These are phyloP conservation scores for Microtus oregoni DNA, from an alignment of 2,113 vertebrate species.

Conservation along the genomic window DNA sequence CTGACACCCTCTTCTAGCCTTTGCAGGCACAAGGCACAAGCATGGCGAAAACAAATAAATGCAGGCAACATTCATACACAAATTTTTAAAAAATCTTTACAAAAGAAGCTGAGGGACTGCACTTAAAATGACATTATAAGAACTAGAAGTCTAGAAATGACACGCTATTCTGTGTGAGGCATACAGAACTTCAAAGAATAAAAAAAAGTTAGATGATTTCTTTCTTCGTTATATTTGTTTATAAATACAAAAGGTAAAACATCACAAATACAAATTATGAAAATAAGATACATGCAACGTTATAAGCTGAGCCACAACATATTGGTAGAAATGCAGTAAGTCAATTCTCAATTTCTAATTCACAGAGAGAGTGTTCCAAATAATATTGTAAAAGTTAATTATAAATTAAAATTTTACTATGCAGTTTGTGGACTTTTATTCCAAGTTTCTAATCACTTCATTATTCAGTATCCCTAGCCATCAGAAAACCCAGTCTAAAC, in stretches of 20 bases:
- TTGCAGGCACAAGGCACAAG: background rate
- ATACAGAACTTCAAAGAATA: background rate
- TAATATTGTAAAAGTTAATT: background rate
- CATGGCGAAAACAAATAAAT: background rate
- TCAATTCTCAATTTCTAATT: background rate
- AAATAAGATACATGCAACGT: background rate
- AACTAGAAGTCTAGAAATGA: background rate
- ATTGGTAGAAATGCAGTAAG: slow-evolving; percentile 19
- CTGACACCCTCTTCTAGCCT: too few species aligned
- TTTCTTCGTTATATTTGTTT: background rate
- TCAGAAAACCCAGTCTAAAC: background rate
- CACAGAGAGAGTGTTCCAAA: slow-evolving; percentile 15
- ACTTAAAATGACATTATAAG: slow-evolving; percentile 9
- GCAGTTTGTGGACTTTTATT: slow-evolving; percentile 30
- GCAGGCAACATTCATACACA: background rate
- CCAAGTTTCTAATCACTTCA: slow-evolving; percentile 31
- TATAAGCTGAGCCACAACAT: background rate
- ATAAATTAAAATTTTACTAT: background rate
- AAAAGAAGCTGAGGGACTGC: background rate
- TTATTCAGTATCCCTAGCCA: background rate
- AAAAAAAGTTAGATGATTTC: background rate
- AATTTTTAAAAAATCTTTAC: background rate
- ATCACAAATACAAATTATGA: slow-evolving; percentile 23
- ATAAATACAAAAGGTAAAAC: background rate
- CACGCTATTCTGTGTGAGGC: background rate